A percentile compares a stretch with the other conserved stretches of the same genome.
These are phyloP conservation scores for Phytoseiulus persimilis DNA, from an alignment of 2,888 invertebrate species.

Conservation along the genomic window DNA sequence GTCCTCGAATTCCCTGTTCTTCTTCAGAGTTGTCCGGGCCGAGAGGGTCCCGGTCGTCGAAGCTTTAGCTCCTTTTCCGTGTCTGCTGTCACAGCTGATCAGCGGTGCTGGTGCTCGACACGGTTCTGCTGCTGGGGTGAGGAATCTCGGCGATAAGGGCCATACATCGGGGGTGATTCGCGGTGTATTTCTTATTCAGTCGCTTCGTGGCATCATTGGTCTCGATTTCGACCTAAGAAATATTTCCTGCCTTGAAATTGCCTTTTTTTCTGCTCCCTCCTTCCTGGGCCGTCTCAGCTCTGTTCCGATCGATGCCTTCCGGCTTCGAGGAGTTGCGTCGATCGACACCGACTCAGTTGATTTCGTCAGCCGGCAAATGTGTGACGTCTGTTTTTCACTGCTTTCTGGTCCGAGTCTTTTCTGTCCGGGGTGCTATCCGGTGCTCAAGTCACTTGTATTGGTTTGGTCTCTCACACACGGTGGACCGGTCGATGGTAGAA, in stretches of 20 bases:
- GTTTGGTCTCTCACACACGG: not conserved
- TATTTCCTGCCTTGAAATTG: not conserved
- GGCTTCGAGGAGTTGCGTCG: too few species aligned
- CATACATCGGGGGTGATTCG: not conserved
- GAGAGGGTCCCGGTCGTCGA: too few species aligned
- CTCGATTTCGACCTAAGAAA: not conserved
- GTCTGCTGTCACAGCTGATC: not conserved
- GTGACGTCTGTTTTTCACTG: conserved; percentile 5
- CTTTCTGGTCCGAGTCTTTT: conserved; percentile 5
- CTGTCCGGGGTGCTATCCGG: not conserved
- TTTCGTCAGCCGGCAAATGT: not conserved
- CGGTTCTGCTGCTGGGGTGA: not conserved
- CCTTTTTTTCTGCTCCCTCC: not conserved
- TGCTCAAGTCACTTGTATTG: not conserved
- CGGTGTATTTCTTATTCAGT: not conserved
- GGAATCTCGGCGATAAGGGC: not conserved
- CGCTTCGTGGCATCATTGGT: not conserved
- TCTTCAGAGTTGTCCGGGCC: too few species aligned
- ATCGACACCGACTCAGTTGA: too few species aligned
- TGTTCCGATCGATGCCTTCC: too few species aligned
- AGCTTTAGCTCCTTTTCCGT: too few species aligned
- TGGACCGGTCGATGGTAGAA: not conserved
- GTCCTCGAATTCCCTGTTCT: too few species aligned
- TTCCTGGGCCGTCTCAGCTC: too few species aligned
- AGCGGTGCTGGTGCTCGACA: not conserved